Conservation (phyloP, 1,140 invertebrate species). For the Sinonovacula constricta region DNA sequence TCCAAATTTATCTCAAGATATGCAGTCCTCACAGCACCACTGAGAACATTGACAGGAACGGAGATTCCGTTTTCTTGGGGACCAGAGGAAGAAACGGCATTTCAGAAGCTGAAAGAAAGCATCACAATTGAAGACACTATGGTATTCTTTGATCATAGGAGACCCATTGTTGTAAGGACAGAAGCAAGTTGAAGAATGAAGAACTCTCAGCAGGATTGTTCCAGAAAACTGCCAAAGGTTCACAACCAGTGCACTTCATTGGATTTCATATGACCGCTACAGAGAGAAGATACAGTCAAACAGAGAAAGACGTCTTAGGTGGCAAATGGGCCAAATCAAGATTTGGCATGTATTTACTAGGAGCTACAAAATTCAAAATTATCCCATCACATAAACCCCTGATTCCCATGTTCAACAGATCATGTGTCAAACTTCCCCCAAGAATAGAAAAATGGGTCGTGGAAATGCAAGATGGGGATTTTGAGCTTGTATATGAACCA, state of each 20-base stretch:
- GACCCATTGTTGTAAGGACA: conserved; percentile 70
- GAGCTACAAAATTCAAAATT: conserved; percentile 55
- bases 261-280: conserved; percentile 73
- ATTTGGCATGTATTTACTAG: conserved; percentile 53
- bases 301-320: conserved; percentile 76
- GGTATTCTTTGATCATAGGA: conserved; percentile 49
- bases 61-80: conserved; percentile 55
- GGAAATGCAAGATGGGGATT: conserved; percentile 49
- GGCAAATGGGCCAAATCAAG: conserved; percentile 51
- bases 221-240: conserved; percentile 44
- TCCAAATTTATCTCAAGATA: conserved; percentile 63
- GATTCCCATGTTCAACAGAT: conserved; percentile 49
- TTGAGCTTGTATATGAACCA: conserved; percentile 44
- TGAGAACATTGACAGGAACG: conserved; percentile 59
- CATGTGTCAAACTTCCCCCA: conserved; percentile 23
- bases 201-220: conserved; percentile 76
- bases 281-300: conserved; percentile 76
- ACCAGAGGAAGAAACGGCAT: conserved; percentile 52
- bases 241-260: conserved; percentile 72
- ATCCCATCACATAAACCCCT: conserved; percentile 50
- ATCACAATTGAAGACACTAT: conserved; percentile 44
- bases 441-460: conserved; percentile 48
- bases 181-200: conserved; percentile 79
- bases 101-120: conserved; percentile 59
- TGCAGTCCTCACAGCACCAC: conserved; percentile 53